Evolutionary conservation across 2,797 vertebrate species (phyloP).

Genomic region (Morelia viridis): DNA sequence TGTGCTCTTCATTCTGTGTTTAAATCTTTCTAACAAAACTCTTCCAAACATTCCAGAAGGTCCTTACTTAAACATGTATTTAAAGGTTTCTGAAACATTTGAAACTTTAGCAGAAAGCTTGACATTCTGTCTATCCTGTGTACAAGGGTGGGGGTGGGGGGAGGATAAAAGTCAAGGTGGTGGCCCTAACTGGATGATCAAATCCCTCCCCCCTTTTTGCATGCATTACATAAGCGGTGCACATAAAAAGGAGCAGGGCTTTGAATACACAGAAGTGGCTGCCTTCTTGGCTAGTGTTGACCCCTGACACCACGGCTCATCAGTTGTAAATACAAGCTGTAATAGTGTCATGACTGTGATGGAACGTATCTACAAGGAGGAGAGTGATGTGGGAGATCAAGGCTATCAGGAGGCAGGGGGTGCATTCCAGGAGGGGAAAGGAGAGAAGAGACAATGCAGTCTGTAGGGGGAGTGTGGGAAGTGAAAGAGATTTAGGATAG

Average conservation of each 20-base stretch:
- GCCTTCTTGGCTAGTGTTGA: background rate
- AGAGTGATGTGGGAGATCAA: too few relatives aligned
- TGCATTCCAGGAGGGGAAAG: too few relatives aligned
- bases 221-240: background rate
- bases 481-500: too few relatives aligned
- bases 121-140: background rate
- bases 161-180: too few relatives aligned
- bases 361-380: too few relatives aligned
- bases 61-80: background rate
- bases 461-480: too few relatives aligned
- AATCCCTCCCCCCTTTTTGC: background rate
- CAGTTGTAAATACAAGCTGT: background rate
- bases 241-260: background rate
- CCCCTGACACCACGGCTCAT: background rate
- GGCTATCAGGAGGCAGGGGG: too few relatives aligned
- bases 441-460: too few relatives aligned
- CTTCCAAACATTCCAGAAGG: background rate
- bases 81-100: background rate
- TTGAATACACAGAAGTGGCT: background rate
- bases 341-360: too few relatives aligned
- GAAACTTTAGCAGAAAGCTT: background rate
- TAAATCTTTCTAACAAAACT: constrained; percentile 34
- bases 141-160: background rate
- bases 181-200: background rate
- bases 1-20: constrained; percentile 23